These are phyloP conservation scores for Verasper variegatus DNA, from an alignment of 2,113 vertebrate genomes.

Conservation along the genomic window DNA sequence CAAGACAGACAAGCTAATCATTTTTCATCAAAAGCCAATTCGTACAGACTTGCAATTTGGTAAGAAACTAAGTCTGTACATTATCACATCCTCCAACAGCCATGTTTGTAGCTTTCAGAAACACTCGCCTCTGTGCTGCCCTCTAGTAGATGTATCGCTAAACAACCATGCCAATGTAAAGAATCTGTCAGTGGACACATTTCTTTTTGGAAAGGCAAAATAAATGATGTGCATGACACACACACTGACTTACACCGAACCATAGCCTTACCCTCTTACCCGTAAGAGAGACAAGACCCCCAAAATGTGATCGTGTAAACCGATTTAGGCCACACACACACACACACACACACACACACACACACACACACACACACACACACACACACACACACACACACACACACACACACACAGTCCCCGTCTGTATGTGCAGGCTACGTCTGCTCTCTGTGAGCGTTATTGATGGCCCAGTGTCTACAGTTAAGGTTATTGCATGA, in stretches of 20 bases:
- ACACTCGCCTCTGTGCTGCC: too few relatives aligned
- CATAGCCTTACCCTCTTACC: neutral
- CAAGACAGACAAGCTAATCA: too few relatives aligned
- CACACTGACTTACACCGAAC: neutral
- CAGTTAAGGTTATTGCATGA: constrained; percentile 81
- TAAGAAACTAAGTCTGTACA: too few relatives aligned
- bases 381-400: constrained; percentile 1
- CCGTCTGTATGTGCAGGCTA: constrained; percentile 35
- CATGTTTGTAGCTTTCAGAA: too few relatives aligned
- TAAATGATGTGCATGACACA: neutral
- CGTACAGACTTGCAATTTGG: too few relatives aligned
- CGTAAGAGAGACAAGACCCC: too few relatives aligned
- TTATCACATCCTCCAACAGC: too few relatives aligned
- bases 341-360: constrained; percentile 1
- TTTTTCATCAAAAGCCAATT: too few relatives aligned
- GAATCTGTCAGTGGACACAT: too few relatives aligned
- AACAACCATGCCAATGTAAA: too few relatives aligned
- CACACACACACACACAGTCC: constrained; percentile 16
- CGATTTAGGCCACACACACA: neutral
- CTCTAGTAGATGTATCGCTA: too few relatives aligned
- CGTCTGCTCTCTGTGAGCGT: constrained; percentile 48
- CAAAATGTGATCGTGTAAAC: neutral
- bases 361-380: neutral
- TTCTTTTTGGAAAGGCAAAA: too few relatives aligned
- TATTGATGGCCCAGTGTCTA: constrained; percentile 76